These are phyloP conservation scores for Pollenia labialis DNA, from an alignment of 2,888 invertebrate genomes.

Conservation along the genomic window DNA sequence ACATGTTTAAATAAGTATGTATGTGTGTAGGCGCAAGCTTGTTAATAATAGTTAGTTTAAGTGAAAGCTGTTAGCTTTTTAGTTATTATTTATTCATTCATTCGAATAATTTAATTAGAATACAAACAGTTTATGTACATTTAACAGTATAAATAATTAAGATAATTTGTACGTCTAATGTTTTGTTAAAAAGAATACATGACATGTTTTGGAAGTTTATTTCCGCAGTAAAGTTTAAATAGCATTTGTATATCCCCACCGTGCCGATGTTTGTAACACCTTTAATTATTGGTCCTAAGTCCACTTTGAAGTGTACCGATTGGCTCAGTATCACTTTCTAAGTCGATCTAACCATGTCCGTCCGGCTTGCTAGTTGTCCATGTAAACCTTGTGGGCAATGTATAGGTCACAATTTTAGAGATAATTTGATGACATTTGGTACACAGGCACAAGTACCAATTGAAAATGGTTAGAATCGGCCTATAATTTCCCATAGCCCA, in stretches of 20 bases:
- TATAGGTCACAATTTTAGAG: too few relatives aligned
- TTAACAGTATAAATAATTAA: slow-evolving; percentile 7
- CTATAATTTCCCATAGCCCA: too few relatives aligned
- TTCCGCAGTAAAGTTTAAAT: slow-evolving; percentile 26
- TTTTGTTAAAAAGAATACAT: slow-evolving; percentile 5
- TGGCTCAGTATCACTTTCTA: too few relatives aligned
- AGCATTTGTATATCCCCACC: neutral
- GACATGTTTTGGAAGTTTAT: slow-evolving; percentile 15
- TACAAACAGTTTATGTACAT: neutral
- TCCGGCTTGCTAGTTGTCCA: too few relatives aligned
- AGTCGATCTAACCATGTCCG: too few relatives aligned
- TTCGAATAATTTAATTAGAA: neutral
- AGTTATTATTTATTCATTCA: neutral
- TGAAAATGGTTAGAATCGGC: too few relatives aligned
- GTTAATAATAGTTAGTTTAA: neutral
- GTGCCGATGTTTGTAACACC: too few relatives aligned
- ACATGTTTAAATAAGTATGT: neutral
- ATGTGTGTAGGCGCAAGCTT: slow-evolving; percentile 3
- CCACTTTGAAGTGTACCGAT: too few relatives aligned
- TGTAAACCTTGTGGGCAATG: too few relatives aligned
- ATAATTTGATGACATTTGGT: too few relatives aligned
- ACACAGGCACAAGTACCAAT: too few relatives aligned
- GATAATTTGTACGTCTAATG: neutral
- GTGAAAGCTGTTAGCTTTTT: slow-evolving; percentile 6
- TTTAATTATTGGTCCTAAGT: too few relatives aligned